phyloP scores from a whole-genome alignment of 2,113 vertebrate species.

The Malurus elegans region DNA sequence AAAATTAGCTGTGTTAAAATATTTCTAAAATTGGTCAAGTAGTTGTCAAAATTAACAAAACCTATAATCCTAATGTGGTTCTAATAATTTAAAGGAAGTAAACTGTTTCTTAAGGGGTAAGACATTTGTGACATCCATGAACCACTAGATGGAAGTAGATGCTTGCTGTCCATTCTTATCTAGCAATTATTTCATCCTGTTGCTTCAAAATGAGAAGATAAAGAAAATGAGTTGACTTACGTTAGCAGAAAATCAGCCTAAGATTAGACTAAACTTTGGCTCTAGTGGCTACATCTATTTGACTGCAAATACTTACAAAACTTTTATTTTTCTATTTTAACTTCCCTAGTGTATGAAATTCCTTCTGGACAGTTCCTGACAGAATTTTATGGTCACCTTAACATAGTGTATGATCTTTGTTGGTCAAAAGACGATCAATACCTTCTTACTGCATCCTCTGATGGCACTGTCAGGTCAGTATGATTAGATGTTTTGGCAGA shows the following conservation, averaged over 20 bases:
- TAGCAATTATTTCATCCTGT: background rate
- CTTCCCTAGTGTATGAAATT: conserved; percentile 90
- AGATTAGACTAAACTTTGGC: background rate
- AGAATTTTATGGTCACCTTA: conserved; percentile 91
- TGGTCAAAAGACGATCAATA: conserved; percentile 87
- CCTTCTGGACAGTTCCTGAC: conserved; percentile 88
- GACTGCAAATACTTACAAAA: background rate
- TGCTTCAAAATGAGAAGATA: background rate
- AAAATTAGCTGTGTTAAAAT: background rate
- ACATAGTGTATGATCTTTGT: conserved; percentile 94
- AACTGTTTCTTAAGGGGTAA: background rate
- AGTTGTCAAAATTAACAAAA: background rate
- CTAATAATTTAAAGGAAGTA: background rate
- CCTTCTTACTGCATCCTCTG: conserved; percentile 92
- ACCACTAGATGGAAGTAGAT: conserved; percentile 73
- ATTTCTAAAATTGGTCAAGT: background rate
- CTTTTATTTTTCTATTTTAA: background rate
- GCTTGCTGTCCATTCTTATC: background rate
- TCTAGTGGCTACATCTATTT: background rate
- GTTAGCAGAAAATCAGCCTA: background rate
- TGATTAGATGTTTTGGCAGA: background rate
- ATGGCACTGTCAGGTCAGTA: conserved; percentile 91
- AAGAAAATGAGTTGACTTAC: background rate
- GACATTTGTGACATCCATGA: background rate
- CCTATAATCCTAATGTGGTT: background rate